Evolutionary conservation across 2,888 invertebrate species (phyloP).

Genomic region (Drosophila flavopinicola): DNA sequence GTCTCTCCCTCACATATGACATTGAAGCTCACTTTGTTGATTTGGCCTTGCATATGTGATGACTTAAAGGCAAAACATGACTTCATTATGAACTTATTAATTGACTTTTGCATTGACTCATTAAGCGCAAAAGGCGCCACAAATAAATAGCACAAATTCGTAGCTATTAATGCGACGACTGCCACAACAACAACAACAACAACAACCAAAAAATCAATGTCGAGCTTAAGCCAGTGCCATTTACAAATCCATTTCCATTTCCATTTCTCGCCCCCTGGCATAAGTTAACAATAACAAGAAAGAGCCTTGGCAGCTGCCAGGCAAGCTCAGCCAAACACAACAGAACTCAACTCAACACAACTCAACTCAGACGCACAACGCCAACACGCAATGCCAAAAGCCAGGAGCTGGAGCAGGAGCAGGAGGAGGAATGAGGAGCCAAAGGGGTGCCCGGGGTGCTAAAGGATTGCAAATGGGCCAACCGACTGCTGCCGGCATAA

Average conservation of each 20-base stretch:
- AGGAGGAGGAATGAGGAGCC: too few species aligned
- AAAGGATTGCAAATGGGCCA: slow-evolving; percentile 64
- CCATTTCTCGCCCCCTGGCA: slow-evolving; percentile 17
- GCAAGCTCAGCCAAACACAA: slow-evolving; percentile 15
- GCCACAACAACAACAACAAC: neutral
- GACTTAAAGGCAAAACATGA: slow-evolving; percentile 10
- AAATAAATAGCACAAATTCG: slow-evolving; percentile 45
- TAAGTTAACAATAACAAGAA: slow-evolving; percentile 52
- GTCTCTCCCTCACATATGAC: slow-evolving; percentile 1
- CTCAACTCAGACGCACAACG: slow-evolving; percentile 41
- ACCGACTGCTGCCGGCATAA: slow-evolving; percentile 64
- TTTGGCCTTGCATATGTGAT: neutral
- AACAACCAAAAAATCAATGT: slow-evolving; percentile 64
- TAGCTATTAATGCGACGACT: slow-evolving; percentile 37
- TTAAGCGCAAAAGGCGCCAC: slow-evolving; percentile 23
- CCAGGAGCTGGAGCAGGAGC: neutral
- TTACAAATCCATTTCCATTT: slow-evolving; percentile 17
- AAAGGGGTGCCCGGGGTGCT: slow-evolving; percentile 52
- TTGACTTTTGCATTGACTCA: slow-evolving; percentile 34
- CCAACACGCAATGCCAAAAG: slow-evolving; percentile 58
- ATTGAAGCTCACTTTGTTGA: slow-evolving; percentile 28
- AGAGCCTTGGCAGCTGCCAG: slow-evolving; percentile 54
- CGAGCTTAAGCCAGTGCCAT: slow-evolving; percentile 11
- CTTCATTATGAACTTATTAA: slow-evolving; percentile 44
- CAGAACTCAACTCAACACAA: slow-evolving; percentile 13